Evolutionary conservation across 2,113 vertebrate species (phyloP).

Genomic region (Fregata magnificens): DNA sequence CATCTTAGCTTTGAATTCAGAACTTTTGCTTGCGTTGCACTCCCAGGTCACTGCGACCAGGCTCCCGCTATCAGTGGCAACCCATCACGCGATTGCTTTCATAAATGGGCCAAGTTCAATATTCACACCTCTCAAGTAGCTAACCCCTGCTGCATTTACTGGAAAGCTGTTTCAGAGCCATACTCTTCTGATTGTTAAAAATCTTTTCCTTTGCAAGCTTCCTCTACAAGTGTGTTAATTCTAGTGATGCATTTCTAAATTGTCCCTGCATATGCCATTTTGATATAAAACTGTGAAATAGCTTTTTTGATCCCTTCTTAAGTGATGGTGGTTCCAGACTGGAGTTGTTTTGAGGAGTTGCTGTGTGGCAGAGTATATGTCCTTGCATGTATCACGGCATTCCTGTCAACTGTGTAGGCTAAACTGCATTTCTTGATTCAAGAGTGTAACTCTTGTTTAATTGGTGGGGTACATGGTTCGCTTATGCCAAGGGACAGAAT

Average conservation of each 20-base stretch:
- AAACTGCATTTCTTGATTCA: background rate
- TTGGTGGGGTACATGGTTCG: background rate
- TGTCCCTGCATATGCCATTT: background rate
- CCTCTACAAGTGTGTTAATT: background rate
- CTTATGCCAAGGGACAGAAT: background rate
- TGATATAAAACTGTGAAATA: background rate
- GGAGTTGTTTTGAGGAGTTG: background rate
- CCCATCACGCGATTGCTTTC: background rate
- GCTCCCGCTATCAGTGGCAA: background rate
- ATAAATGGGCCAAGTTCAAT: background rate
- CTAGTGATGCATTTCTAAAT: background rate
- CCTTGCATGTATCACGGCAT: background rate
- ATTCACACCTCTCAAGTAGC: background rate
- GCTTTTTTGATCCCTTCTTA: background rate
- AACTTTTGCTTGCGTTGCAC: background rate
- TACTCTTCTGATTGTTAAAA: background rate
- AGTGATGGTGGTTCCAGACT: background rate
- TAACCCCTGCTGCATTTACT: background rate
- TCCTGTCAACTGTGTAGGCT: background rate
- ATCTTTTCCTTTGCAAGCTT: background rate
- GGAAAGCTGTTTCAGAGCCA: background rate
- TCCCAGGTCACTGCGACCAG: background rate
- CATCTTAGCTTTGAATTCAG: constrained; percentile 1
- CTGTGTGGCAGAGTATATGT: background rate
- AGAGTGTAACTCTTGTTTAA: background rate